These are phyloP conservation scores for Gulo gulo DNA, from an alignment of 2,113 vertebrate genomes.

Conservation along the genomic window DNA sequence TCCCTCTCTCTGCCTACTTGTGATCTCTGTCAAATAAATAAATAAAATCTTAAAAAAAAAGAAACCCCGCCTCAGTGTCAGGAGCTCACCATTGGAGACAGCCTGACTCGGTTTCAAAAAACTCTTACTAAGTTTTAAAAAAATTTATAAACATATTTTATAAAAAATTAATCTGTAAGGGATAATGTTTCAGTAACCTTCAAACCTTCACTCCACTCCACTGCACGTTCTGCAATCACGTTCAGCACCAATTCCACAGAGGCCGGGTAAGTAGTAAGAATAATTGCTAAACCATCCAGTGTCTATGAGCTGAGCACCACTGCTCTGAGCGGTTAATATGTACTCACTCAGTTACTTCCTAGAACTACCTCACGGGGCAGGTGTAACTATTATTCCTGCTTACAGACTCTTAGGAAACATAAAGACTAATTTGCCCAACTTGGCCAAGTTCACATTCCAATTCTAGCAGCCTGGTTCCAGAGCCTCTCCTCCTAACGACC, in stretches of 20 bases:
- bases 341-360: background rate
- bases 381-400: background rate
- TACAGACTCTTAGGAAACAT: background rate
- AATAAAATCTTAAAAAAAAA: too few species aligned
- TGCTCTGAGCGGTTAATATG: background rate
- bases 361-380: background rate
- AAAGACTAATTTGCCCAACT: background rate
- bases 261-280: background rate
- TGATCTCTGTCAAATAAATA: too few species aligned
- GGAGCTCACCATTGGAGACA: background rate
- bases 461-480: background rate
- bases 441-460: background rate
- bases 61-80: background rate
- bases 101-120: background rate
- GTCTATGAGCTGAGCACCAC: background rate
- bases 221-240: background rate
- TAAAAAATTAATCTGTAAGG: background rate
- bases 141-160: background rate
- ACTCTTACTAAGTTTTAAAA: background rate
- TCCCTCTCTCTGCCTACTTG: too few species aligned
- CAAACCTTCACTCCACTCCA: background rate
- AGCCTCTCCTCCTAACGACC: background rate
- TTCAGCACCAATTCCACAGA: background rate
- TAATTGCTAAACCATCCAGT: background rate
- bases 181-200: background rate